Conservation (phyloP, 2,888 invertebrate species). For the Chymomyza caudatula region DNA sequence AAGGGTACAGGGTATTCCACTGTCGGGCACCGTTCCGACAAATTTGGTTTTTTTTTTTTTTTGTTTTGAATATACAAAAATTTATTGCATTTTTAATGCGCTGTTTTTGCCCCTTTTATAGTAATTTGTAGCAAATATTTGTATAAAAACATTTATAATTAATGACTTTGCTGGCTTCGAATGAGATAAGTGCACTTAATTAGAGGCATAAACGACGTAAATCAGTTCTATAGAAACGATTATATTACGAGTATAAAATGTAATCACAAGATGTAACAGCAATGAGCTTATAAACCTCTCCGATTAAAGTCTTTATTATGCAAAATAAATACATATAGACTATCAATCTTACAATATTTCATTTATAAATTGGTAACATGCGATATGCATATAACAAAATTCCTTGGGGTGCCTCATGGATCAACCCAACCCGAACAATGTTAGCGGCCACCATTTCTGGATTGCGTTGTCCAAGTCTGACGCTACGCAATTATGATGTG, state of each 20-base stretch:
- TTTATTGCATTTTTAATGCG: constrained; percentile 64
- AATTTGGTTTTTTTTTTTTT: constrained; percentile 31
- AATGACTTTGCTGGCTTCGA: not conserved
- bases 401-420: not conserved
- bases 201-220: not conserved
- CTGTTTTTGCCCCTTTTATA: not conserved
- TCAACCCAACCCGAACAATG: not conserved
- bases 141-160: constrained; percentile 21
- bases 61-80: constrained; percentile 32
- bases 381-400: not conserved
- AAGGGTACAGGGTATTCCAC: too few relatives aligned
- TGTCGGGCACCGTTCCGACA: too few relatives aligned
- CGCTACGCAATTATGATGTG: not conserved
- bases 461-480: not conserved
- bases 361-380: not conserved
- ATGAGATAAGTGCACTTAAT: not conserved
- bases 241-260: not conserved
- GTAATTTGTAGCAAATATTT: constrained; percentile 11
- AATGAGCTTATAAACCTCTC: too few relatives aligned
- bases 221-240: not conserved
- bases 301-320: not conserved
- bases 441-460: not conserved
- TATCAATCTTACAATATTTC: not conserved
- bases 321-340: not conserved
- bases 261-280: not conserved